A percentile compares a stretch with the other conserved stretches of the same genome.
Conservation (phyloP, 1,140 invertebrate species). For the Drosophila teissieri region DNA sequence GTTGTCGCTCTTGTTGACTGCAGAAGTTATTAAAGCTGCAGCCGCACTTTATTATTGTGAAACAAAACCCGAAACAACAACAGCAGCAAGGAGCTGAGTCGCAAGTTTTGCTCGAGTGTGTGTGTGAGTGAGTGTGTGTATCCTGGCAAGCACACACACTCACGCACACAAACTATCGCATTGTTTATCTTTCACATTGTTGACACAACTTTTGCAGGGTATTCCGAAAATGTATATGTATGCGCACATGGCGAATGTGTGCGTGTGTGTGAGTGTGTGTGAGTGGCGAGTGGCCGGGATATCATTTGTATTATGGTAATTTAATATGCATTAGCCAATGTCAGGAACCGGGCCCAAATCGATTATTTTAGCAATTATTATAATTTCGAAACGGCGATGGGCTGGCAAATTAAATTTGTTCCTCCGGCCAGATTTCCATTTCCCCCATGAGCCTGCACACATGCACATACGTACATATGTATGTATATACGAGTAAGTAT, state of each 20-base stretch:
- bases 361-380: constrained; percentile 61
- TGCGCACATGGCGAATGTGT: not conserved
- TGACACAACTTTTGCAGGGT: constrained; percentile 57
- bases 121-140: constrained; percentile 10
- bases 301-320: constrained; percentile 48
- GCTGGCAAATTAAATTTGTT: constrained; percentile 60
- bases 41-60: constrained; percentile 78
- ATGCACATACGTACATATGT: not conserved
- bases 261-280: constrained; percentile 9
- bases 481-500: not conserved
- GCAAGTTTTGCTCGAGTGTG: constrained; percentile 34
- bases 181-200: constrained; percentile 76
- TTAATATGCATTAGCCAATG: constrained; percentile 40
- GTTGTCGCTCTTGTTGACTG: constrained; percentile 58
- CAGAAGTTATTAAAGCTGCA: constrained; percentile 79
- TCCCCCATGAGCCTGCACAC: constrained; percentile 5
- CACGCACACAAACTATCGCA: constrained; percentile 12
- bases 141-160: constrained; percentile 8
- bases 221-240: constrained; percentile 4
- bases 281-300: constrained; percentile 6
- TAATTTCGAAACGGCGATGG: constrained; percentile 45
- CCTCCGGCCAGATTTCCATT: constrained; percentile 32
- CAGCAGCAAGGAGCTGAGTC: constrained; percentile 28
- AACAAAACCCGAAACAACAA: constrained; percentile 62
- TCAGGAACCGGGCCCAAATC: constrained; percentile 16